Conservation (phyloP, 2,113 vertebrate species). For the Scomber japonicus region DNA sequence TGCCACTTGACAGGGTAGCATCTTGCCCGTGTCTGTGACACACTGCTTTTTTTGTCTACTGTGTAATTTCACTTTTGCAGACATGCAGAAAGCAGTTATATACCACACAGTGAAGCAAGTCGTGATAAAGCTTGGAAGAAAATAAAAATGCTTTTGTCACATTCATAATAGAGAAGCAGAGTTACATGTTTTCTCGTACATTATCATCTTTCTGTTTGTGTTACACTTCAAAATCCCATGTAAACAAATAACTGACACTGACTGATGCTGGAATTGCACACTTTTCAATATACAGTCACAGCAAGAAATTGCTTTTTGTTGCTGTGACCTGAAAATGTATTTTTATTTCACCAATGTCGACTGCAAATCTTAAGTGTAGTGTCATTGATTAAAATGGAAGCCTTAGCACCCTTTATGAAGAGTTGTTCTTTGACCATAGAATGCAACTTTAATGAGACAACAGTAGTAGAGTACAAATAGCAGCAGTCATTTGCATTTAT, state of each 20-base stretch:
- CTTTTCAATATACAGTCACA: not conserved
- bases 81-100: conserved; percentile 69
- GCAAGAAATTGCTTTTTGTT: not conserved
- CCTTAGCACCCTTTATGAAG: not conserved
- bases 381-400: not conserved
- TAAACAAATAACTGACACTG: conserved; percentile 1
- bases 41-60: conserved; percentile 71
- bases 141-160: conserved; percentile 30
- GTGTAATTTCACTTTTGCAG: conserved; percentile 73
- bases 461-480: not conserved
- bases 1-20: conserved; percentile 80
- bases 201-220: conserved; percentile 1
- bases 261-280: not conserved
- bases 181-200: not conserved
- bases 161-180: conserved; percentile 36
- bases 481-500: not conserved
- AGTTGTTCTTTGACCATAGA: not conserved
- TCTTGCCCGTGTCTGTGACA: conserved; percentile 76
- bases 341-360: not conserved
- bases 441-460: not conserved
- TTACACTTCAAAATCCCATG: conserved; percentile 5
- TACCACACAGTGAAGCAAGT: conserved; percentile 32
- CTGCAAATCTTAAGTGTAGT: not conserved
- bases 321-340: not conserved
- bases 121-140: conserved; percentile 36